Evolutionary conservation across 2,797 vertebrate species (phyloP).

Genomic region (Chelonia mydas): DNA sequence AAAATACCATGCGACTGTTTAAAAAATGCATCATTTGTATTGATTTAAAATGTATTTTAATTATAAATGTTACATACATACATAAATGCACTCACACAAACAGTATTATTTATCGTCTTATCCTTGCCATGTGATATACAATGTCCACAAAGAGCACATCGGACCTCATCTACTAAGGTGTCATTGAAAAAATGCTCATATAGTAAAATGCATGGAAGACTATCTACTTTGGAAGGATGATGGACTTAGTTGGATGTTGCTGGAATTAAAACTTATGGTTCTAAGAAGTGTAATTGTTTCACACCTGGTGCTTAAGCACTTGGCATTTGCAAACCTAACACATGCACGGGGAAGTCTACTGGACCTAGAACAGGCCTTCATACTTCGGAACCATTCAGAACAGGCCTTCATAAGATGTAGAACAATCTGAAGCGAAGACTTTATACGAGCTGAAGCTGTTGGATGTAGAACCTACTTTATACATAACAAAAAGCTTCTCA

Average conservation of each 20-base stretch:
- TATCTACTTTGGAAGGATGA: background rate
- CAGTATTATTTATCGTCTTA: background rate
- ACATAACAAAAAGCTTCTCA: background rate
- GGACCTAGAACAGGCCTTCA: background rate
- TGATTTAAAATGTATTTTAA: background rate
- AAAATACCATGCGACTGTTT: background rate
- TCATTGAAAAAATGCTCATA: background rate
- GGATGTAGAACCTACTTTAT: background rate
- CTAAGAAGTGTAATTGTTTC: background rate
- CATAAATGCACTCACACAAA: background rate
- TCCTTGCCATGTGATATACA: background rate
- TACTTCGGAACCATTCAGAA: background rate
- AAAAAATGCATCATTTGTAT: background rate
- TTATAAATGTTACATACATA: background rate
- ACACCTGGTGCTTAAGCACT: background rate
- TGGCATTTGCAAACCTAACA: background rate
- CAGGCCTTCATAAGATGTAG: background rate
- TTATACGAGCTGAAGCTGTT: background rate
- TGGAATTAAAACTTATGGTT: background rate
- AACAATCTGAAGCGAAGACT: background rate
- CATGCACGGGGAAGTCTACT: accelerated
- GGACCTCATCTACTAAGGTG: background rate
- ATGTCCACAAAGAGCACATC: background rate
- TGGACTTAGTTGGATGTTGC: background rate
- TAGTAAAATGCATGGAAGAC: background rate